Evolutionary conservation across 2,113 vertebrate species (phyloP), one percentile per base, ranked within the genome.

Genomic region (Misgurnus anguillicaudatus): DNA sequence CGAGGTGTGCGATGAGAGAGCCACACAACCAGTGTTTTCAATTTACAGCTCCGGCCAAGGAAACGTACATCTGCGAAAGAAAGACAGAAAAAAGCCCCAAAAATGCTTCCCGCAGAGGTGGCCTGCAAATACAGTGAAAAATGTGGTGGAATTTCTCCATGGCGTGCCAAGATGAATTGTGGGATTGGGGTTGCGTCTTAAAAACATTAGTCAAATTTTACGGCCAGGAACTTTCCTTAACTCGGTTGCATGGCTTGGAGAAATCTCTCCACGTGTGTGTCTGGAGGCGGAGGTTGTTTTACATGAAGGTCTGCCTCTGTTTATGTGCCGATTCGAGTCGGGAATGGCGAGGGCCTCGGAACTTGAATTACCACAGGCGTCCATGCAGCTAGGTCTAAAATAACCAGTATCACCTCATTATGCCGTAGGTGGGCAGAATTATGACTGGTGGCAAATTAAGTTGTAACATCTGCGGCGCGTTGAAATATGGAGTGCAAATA

Each of bases 381-480:
- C 80, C 80, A 84, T 78, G 80, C 82, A 82, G 73, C 68, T 41
- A 71, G 81, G 79, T 85, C 80, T 76, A 84, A 79, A 86, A 80
- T 75, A 83, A 84, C 73, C 78, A 80, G 71, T 78, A 82, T 80
- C 82, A 82, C 77, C 79, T 86, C 80, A 82, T 84, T 80, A 84
- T 77, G 68, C 77, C 14, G 67, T 67, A 78, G 82, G 82, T 84
- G 80, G 80, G 82, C 80, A 80, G 82, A 84, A 84, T 82, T 84
- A 84, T 84, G 80, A 86, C 81, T 83, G 78, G 84, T 82, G 82
- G 84, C 80, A 84, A 87, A 87, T 87, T 82, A 87, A 83, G 82
- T 81, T 85, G 82, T 85, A 82, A 85, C 80, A 81, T 83, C 79
- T 85, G 55, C 38, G 24, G 70, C 19, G 57, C 9, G 41, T 65